These are phyloP conservation scores for Philhelius pedissequus DNA, from an alignment of 2,888 invertebrate genomes.

Conservation along the genomic window DNA sequence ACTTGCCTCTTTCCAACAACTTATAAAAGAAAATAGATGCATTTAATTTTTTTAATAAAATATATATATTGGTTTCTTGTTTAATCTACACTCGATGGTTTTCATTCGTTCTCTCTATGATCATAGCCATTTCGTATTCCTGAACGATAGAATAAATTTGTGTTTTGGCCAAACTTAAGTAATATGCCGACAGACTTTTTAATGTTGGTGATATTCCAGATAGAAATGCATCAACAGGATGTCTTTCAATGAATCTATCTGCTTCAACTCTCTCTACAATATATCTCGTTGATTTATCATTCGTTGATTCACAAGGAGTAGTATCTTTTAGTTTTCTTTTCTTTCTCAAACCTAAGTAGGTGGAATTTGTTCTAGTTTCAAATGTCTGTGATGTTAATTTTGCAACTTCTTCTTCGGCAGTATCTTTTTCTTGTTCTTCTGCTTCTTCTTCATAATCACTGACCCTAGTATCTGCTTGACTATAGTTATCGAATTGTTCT, in stretches of 20 bases:
- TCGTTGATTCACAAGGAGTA: not conserved
- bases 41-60: not conserved
- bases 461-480: not conserved
- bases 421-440: not conserved
- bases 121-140: constrained; percentile 44
- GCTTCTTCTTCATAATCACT: not conserved
- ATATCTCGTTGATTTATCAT: constrained; percentile 2
- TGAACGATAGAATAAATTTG: constrained; percentile 45
- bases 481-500: not conserved
- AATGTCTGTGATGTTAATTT: not conserved
- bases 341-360: not conserved
- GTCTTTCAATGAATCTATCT: not conserved
- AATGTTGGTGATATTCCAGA: constrained; percentile 33
- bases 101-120: constrained; percentile 2
- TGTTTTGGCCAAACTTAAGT: constrained; percentile 38
- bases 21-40: not conserved
- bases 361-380: not conserved
- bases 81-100: not conserved
- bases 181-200: constrained; percentile 33
- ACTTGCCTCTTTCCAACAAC: too few relatives aligned
- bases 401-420: not conserved
- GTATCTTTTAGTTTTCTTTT: not conserved
- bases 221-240: constrained; percentile 40
- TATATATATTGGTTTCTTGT: not conserved
- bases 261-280: not conserved